Percentiles rank a stretch among this genome's conserved stretches.
These are phyloP conservation scores for Protophormia terraenovae DNA, from an alignment of 2,888 invertebrate genomes.

Conservation along the genomic window DNA sequence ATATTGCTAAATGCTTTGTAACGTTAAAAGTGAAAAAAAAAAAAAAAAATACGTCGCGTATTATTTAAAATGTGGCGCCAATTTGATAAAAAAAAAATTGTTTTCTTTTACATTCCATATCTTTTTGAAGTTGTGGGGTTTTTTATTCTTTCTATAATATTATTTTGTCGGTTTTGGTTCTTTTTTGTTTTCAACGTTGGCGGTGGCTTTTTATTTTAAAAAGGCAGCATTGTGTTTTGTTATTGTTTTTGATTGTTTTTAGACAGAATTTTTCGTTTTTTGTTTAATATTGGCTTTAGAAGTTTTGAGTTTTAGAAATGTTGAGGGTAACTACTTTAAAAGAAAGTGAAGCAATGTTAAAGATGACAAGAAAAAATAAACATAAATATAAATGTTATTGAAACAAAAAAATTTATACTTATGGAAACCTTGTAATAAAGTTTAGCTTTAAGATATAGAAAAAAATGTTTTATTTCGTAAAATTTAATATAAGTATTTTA, in stretches of 20 bases:
- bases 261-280: not conserved
- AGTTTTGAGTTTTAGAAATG: not conserved
- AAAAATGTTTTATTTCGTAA: too few species aligned
- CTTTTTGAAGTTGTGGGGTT: constrained; percentile 14
- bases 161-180: constrained; percentile 14
- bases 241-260: constrained; percentile 29
- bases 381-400: constrained; percentile 17
- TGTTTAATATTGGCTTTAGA: constrained; percentile 32
- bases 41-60: constrained; percentile 57
- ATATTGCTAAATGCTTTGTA: not conserved
- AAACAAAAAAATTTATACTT: too few species aligned
- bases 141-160: not conserved
- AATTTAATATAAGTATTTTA: too few species aligned
- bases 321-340: not conserved
- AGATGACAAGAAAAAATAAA: not conserved
- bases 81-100: constrained; percentile 17
- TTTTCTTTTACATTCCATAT: not conserved
- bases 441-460: too few species aligned
- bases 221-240: constrained; percentile 2
- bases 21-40: constrained; percentile 5
- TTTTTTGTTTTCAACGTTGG: constrained; percentile 18
- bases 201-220: constrained; percentile 33
- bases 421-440: too few species aligned
- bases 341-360: not conserved
- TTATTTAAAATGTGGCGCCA: constrained; percentile 66